Base-by-base conservation (phyloP, 1,140 invertebrate genomes). In the Aphis gossypii region DNA sequence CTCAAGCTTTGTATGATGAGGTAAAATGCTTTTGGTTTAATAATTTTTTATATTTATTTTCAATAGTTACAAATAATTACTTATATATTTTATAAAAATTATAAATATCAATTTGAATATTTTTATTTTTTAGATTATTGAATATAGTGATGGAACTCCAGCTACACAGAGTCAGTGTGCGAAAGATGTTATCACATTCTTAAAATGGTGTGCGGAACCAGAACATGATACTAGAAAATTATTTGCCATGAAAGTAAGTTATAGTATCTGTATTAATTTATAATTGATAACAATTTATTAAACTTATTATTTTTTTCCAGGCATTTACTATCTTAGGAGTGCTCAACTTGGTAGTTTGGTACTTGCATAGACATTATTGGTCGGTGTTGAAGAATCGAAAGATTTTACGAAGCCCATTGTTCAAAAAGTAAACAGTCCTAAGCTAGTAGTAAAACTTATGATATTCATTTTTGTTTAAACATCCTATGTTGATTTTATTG, bases 181-280 rank as follows among this genome's bases (percentile, higher is more conserved):
- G 93, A 99, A 99, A 96, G 99, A 99, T 96, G 97, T 99, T 38
- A 95, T 96, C 90, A 97, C 97, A 94, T 99, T 99, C 97, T 96
- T 99, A 68, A 97, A 97, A 95, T 99, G 99, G 99, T 97, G 97
- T 93, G 96, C 98, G 5, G 98, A 99, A 95, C 98, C 97, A 5
- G 98, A 99, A 95, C 97, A 97, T 94, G 99, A 99, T 95, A 97
- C 97, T 1, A 97, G 99, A 94, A 98, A 99, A 95, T 96, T 96
- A 94, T 97, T 98, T 96, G 96, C 96, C 93, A 97, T 99, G 94
- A 99, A 99, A 96, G 98, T 98, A 95, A 54, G 82, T 56, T 91
- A 21, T 68, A 90, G 35, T 87, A 94, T 94, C 94, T 93, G 76
- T 84, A 51, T 41, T 76, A 18, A 68, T 88, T 84, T 51, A 82